Percentiles rank a stretch among this genome's conserved stretches.
phyloP scores from a whole-genome alignment of 2,113 vertebrate species.

The Bettongia penicillata region DNA sequence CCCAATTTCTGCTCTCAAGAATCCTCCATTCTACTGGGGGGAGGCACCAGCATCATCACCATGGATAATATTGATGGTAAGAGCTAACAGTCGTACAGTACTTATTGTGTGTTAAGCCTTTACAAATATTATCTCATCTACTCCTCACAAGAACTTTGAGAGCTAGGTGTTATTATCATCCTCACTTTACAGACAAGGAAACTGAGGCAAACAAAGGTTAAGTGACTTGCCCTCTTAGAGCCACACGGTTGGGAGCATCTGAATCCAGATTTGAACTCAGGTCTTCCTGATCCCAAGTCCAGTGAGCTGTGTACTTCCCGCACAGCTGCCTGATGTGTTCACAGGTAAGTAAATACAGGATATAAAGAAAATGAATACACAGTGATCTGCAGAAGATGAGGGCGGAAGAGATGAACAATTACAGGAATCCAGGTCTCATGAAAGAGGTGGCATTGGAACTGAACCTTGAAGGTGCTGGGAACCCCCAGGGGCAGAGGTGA shows the following conservation, averaged over 20 bases:
- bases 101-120: not conserved
- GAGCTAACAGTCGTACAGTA: not conserved
- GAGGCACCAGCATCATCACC: not conserved
- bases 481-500: no score
- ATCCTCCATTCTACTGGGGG: no score
- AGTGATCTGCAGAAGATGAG: not conserved
- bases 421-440: not conserved
- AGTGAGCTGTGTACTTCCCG: not conserved
- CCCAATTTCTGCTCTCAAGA: not conserved
- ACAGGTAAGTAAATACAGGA: not conserved
- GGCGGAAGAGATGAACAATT: not conserved
- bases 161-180: not conserved
- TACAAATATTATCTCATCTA: not conserved
- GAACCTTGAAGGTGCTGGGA: fast-evolving
- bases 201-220: not conserved
- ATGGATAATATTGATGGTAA: not conserved
- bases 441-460: not conserved
- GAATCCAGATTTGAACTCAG: not conserved
- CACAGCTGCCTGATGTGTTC: not conserved
- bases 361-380: not conserved
- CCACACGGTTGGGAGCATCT: not conserved
- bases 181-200: not conserved
- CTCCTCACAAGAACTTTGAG: no score
- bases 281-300: not conserved
- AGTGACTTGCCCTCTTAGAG: not conserved